Percentiles rank a stretch among this genome's conserved stretches.
These are phyloP conservation scores for Onychostoma macrolepis DNA, from an alignment of 2,113 vertebrate species.

Conservation along the genomic window DNA sequence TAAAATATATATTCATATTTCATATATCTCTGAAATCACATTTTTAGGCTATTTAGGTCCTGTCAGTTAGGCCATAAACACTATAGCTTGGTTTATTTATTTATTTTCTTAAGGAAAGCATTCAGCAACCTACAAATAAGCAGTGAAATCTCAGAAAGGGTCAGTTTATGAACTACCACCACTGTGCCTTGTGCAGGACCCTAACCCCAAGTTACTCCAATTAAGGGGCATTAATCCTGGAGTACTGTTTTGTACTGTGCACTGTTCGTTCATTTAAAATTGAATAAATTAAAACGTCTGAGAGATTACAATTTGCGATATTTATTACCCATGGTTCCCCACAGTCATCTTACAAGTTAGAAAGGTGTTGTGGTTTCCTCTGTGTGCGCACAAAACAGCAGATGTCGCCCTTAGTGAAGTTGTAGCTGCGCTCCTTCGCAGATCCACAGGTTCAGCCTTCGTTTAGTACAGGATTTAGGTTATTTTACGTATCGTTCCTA, in stretches of 20 bases:
- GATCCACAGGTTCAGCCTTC: conserved; percentile 52
- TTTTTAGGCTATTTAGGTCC: no score
- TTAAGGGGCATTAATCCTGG: neutral
- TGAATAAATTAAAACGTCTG: neutral
- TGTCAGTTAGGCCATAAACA: neutral
- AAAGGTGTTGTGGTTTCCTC: neutral
- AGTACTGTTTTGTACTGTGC: neutral
- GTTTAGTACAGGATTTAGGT: conserved; percentile 3
- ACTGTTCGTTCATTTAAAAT: neutral
- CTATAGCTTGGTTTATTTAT: neutral
- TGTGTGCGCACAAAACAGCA: conserved; percentile 63
- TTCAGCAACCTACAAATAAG: neutral
- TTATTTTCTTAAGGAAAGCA: neutral
- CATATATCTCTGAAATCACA: neutral
- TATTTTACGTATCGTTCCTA: neutral
- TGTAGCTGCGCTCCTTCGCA: conserved; percentile 42
- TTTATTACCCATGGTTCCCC: neutral
- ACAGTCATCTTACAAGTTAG: neutral
- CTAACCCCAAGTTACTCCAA: neutral
- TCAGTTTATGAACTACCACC: no score
- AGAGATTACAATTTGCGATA: neutral
- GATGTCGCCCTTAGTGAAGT: conserved; percentile 75
- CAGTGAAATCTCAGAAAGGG: neutral
- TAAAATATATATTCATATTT: neutral
- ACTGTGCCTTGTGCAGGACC: neutral